Percentiles rank a stretch among this genome's conserved stretches.
phyloP scores from a whole-genome alignment of 1,140 invertebrate species.

The Drosophila quadrilineata region DNA sequence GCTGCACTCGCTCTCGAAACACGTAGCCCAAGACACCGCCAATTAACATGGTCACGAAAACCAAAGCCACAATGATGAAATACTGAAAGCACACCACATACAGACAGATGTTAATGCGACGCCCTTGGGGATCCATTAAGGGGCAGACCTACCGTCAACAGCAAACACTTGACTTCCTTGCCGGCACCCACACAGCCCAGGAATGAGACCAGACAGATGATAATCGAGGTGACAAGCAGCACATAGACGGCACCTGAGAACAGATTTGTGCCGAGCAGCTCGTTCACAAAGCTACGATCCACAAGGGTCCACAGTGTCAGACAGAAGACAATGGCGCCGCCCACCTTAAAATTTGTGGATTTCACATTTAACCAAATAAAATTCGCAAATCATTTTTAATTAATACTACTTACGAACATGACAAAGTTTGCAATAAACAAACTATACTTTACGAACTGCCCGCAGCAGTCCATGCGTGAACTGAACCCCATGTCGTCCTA shows the following conservation, averaged over 20 bases:
- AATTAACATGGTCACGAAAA: constrained; percentile 93
- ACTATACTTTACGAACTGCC: constrained; percentile 91
- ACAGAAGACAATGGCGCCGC: constrained; percentile 88
- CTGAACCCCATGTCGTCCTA: constrained; percentile 86
- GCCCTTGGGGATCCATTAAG: neutral
- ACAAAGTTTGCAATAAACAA: constrained; percentile 92
- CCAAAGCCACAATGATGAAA: constrained; percentile 91
- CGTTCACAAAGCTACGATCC: constrained; percentile 91
- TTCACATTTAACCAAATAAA: neutral
- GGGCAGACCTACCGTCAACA: constrained; percentile 94
- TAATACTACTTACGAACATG: constrained; percentile 90
- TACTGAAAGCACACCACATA: constrained; percentile 84
- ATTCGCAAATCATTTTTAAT: neutral
- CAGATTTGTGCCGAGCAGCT: constrained; percentile 90
- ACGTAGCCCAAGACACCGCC: constrained; percentile 94
- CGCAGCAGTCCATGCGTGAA: constrained; percentile 89
- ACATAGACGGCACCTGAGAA: constrained; percentile 92
- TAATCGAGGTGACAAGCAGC: constrained; percentile 88
- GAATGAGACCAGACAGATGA: constrained; percentile 90
- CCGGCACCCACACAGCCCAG: constrained; percentile 93
- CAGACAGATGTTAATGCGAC: neutral
- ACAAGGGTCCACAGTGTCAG: constrained; percentile 91
- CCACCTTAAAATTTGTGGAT: constrained; percentile 83
- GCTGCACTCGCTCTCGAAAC: constrained; percentile 89
- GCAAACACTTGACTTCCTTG: constrained; percentile 93